A percentile compares a stretch with the other conserved stretches of the same genome.
Evolutionary conservation across 2,888 invertebrate genomes (phyloP).

Genomic region (Agrenia bidenticulata): DNA sequence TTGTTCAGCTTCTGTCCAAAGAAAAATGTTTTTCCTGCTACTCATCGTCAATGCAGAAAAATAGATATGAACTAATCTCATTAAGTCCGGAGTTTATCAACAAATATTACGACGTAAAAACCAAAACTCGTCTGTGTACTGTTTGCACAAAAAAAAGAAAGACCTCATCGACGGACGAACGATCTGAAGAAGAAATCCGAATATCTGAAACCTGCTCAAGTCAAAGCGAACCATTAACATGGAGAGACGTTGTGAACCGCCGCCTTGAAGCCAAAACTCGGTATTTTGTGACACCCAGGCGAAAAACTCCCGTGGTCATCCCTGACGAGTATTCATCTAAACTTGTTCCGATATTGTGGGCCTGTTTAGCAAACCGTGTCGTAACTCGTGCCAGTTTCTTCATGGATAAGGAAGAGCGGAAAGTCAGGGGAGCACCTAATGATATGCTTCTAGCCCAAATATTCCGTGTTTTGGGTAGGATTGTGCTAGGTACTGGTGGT

Average conservation of each 20-base stretch:
- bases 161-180: not conserved
- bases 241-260: constrained; percentile 48
- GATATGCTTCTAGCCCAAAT: constrained; percentile 38
- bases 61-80: constrained; percentile 18
- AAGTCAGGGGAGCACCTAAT: constrained; percentile 23
- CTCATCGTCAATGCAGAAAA: not conserved
- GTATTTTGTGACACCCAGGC: constrained; percentile 38
- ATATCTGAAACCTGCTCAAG: not conserved
- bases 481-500: constrained; percentile 41
- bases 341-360: constrained; percentile 44
- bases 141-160: constrained; percentile 20
- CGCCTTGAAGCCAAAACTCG: constrained; percentile 47
- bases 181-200: not conserved
- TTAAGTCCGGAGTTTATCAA: constrained; percentile 37
- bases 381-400: constrained; percentile 21
- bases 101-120: constrained; percentile 27
- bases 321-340: constrained; percentile 45
- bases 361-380: constrained; percentile 46
- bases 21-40: constrained; percentile 47
- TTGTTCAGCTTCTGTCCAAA: constrained; percentile 43
- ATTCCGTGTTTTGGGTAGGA: constrained; percentile 42
- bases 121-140: constrained; percentile 25
- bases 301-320: constrained; percentile 23
- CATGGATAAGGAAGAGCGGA: constrained; percentile 20
- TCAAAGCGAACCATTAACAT: constrained; percentile 27